Evolutionary conservation across 2,797 vertebrate species (phyloP).

Genomic region (Betta splendens): DNA sequence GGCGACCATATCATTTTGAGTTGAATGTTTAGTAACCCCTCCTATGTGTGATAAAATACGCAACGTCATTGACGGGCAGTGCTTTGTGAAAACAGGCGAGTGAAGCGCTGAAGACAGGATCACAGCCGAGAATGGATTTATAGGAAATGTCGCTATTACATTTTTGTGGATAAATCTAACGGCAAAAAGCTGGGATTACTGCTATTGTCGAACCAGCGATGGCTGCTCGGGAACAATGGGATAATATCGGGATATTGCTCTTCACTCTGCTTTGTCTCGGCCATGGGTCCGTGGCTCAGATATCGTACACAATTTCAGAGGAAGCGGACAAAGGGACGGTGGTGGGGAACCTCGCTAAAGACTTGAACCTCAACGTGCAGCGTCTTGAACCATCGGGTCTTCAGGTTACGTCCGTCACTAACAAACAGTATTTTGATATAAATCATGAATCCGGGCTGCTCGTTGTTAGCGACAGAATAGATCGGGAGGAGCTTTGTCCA

Average conservation of each 20-base stretch:
- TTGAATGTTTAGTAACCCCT: constrained; percentile 21
- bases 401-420: constrained; percentile 59
- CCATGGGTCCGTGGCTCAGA: constrained; percentile 78
- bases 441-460: constrained; percentile 73
- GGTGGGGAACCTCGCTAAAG: constrained; percentile 79
- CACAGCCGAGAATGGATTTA: constrained; percentile 7
- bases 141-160: not conserved
- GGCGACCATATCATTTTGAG: constrained; percentile 46
- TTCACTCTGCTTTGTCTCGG: constrained; percentile 65
- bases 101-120: not conserved
- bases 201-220: constrained; percentile 27
- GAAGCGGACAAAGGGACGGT: constrained; percentile 71
- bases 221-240: constrained; percentile 43
- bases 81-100: constrained; percentile 52
- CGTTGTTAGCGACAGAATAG: constrained; percentile 73
- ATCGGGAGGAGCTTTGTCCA: constrained; percentile 79
- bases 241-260: constrained; percentile 36
- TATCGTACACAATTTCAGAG: constrained; percentile 74
- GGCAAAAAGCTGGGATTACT: not conserved
- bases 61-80: constrained; percentile 44
- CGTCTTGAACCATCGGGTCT: constrained; percentile 56
- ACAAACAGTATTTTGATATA: constrained; percentile 71
- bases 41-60: constrained; percentile 20
- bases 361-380: constrained; percentile 74
- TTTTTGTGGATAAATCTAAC: not conserved